These are phyloP conservation scores for Ptilonorhynchus violaceus DNA, from an alignment of 2,113 vertebrate genomes.

Conservation along the genomic window DNA sequence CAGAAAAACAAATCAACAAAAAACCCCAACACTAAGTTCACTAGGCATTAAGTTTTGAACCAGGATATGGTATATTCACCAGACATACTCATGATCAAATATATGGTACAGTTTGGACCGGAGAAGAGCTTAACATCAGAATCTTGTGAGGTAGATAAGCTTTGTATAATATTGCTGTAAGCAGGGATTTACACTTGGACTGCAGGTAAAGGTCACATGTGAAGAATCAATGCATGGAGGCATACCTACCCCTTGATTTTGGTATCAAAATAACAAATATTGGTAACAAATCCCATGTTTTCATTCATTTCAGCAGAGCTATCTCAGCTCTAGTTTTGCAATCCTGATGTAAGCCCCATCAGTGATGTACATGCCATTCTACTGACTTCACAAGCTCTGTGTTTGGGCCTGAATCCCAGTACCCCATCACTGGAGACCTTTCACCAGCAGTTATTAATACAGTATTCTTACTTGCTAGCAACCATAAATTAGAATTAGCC, in stretches of 20 bases:
- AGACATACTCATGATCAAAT: background rate
- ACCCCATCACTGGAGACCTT: background rate
- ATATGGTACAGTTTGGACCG: background rate
- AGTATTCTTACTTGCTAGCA: background rate
- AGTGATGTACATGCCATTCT: background rate
- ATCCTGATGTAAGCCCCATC: background rate
- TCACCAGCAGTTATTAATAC: background rate
- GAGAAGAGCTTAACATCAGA: background rate
- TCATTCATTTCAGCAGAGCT: background rate
- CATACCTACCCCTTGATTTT: background rate
- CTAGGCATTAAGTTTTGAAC: background rate
- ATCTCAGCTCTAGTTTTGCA: background rate
- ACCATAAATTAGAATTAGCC: conserved; percentile 4
- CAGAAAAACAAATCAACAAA: background rate
- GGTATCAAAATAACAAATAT: background rate
- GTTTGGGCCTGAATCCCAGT: background rate
- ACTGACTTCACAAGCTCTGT: background rate
- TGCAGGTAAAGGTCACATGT: background rate
- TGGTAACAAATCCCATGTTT: background rate
- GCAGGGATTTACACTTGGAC: background rate
- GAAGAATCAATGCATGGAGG: background rate
- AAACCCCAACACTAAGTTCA: background rate
- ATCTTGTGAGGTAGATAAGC: background rate
- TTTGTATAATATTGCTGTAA: background rate
- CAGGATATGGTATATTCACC: background rate